phyloP scores from a whole-genome alignment of 2,888 invertebrate species.

The Drosophila neutralis region DNA sequence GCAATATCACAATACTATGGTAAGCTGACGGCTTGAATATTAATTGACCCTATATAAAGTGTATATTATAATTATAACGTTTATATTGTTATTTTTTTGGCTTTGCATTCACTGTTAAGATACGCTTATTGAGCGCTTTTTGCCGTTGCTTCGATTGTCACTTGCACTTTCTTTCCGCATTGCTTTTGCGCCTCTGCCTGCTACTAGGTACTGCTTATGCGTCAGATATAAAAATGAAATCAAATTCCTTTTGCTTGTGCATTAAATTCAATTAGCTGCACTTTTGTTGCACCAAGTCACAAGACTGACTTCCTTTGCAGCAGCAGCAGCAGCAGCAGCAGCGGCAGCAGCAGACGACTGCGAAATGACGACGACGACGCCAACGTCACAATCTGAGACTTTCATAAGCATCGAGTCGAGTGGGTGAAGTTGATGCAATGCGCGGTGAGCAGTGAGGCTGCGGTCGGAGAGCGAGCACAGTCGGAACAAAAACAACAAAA shows the following conservation, averaged over 20 bases:
- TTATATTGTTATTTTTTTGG: constrained; percentile 12
- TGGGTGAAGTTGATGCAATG: constrained; percentile 36
- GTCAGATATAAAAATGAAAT: constrained; percentile 58
- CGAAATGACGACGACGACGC: not conserved
- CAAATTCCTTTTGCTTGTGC: constrained; percentile 65
- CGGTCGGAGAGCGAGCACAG: constrained; percentile 15
- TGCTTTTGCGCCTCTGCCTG: constrained; percentile 15
- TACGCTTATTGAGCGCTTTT: constrained; percentile 31
- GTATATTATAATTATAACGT: constrained; percentile 1
- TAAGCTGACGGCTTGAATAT: constrained; percentile 45
- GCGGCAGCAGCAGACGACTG: constrained; percentile 11
- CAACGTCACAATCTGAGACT: constrained; percentile 15
- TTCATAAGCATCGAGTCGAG: constrained; percentile 25
- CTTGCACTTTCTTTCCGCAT: constrained; percentile 55
- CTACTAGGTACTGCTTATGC: constrained; percentile 40
- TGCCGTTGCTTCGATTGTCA: constrained; percentile 32
- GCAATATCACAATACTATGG: constrained; percentile 43
- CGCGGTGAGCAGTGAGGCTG: constrained; percentile 8
- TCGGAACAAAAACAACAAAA: constrained; percentile 31
- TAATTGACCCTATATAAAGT: constrained; percentile 12
- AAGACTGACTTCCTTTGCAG: constrained; percentile 72
- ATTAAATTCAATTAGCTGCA: constrained; percentile 77
- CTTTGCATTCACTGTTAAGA: constrained; percentile 29
- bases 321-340: constrained; percentile 23
- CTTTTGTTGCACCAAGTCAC: constrained; percentile 72